A percentile compares a stretch with the other conserved stretches of the same genome.
Conservation (phyloP, 2,797 vertebrate species). For the Knipowitschia caucasica region DNA sequence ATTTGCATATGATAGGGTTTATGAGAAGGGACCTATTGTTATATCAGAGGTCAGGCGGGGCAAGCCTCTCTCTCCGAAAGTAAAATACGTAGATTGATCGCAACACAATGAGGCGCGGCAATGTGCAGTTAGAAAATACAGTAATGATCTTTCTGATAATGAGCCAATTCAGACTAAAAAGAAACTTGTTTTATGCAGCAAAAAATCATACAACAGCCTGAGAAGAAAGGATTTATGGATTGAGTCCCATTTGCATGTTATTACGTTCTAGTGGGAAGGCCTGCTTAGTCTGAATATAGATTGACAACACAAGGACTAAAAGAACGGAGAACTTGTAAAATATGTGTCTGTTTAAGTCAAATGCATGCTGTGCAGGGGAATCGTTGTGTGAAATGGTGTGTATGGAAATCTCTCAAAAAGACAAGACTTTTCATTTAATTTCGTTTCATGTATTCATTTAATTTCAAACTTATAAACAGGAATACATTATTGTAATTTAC, state of each 20-base stretch:
- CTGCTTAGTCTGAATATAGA: not conserved
- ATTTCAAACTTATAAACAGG: no score
- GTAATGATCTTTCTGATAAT: not conserved
- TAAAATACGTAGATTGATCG: not conserved
- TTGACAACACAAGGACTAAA: not conserved
- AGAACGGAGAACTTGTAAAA: no score
- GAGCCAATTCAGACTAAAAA: not conserved
- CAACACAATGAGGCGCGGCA: not conserved
- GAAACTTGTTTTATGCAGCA: not conserved
- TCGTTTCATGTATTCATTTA: no score
- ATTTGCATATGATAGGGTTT: not conserved
- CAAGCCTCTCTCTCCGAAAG: not conserved
- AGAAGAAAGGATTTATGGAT: not conserved
- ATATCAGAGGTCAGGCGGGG: not conserved
- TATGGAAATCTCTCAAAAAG: no score
- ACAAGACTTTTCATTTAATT: no score
- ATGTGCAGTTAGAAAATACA: not conserved
- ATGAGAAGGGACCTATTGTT: slow-evolving; percentile 1
- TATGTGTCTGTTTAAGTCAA: not conserved
- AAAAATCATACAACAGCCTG: not conserved
- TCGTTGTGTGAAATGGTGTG: no score
- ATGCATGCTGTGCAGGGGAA: not conserved
- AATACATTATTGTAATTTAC: no score
- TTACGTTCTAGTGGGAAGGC: not conserved
- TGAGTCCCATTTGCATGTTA: not conserved